phyloP scores from a whole-genome alignment of 2,888 invertebrate genomes.

The Pachydiplax longipennis region DNA sequence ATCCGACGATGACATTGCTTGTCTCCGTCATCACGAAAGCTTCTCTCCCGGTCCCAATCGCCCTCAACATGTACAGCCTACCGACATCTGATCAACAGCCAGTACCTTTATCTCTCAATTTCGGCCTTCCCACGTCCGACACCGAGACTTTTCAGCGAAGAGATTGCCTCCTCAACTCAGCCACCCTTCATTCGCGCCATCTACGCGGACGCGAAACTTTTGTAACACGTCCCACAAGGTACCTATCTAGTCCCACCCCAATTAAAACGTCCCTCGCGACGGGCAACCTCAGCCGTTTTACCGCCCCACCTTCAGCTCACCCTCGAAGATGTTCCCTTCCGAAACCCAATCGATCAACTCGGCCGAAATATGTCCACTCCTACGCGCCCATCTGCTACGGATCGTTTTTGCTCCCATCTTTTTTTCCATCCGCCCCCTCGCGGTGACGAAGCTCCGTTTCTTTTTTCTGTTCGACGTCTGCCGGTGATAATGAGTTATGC shows the following conservation, averaged over 20 bases:
- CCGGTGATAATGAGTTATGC: background rate
- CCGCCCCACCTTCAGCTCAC: background rate
- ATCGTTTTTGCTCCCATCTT: background rate
- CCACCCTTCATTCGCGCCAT: background rate
- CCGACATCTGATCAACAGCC: background rate
- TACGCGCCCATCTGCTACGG: background rate
- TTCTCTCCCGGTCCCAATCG: too few relatives aligned
- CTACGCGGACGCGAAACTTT: background rate
- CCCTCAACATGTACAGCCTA: too few relatives aligned
- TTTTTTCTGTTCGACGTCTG: background rate
- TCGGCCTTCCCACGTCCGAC: background rate
- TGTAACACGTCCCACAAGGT: background rate
- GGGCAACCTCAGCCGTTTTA: background rate
- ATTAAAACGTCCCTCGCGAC: background rate
- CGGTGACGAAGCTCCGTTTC: background rate
- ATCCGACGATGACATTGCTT: too few relatives aligned
- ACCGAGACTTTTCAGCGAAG: background rate
- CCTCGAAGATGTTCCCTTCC: background rate
- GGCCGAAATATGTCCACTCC: slow-evolving; percentile 33
- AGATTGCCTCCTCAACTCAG: background rate
- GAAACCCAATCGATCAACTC: slow-evolving; percentile 26
- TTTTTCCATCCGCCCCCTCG: background rate
- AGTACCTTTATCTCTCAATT: background rate
- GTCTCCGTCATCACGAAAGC: too few relatives aligned
- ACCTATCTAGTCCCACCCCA: background rate